These are phyloP conservation scores for Anolis carolinensis DNA, from an alignment of 2,113 vertebrate genomes.

Conservation along the genomic window DNA sequence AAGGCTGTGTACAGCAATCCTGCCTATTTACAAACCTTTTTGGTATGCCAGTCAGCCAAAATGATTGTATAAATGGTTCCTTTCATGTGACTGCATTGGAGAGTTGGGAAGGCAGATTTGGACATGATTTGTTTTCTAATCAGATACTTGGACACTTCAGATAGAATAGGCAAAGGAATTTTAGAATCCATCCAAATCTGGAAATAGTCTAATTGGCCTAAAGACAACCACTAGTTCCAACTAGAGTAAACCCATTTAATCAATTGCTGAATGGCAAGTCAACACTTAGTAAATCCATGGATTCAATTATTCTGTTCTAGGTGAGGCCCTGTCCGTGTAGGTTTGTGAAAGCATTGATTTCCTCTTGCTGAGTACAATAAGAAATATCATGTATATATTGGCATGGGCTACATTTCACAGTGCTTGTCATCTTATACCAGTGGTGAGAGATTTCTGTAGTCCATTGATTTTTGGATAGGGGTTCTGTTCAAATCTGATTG, in stretches of 20 bases:
- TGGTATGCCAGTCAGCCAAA: not conserved
- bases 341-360: not conserved
- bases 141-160: constrained; percentile 30
- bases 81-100: not conserved
- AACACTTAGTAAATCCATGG: no score
- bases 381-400: not conserved
- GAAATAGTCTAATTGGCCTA: not conserved
- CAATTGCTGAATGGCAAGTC: no score
- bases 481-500: not conserved
- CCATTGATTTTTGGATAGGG: not conserved
- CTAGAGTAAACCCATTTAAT: no score
- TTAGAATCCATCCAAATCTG: not conserved
- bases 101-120: not conserved
- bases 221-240: no score
- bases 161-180: not conserved
- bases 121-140: not conserved
- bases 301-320: no score
- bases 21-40: not conserved
- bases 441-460: not conserved
- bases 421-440: not conserved
- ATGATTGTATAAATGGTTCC: not conserved
- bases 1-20: not conserved
- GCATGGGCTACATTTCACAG: not conserved
- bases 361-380: not conserved
- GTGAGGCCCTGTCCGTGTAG: not conserved